Base-by-base conservation (phyloP, 2,797 vertebrate genomes). In the Thripadectes ignobilis region DNA sequence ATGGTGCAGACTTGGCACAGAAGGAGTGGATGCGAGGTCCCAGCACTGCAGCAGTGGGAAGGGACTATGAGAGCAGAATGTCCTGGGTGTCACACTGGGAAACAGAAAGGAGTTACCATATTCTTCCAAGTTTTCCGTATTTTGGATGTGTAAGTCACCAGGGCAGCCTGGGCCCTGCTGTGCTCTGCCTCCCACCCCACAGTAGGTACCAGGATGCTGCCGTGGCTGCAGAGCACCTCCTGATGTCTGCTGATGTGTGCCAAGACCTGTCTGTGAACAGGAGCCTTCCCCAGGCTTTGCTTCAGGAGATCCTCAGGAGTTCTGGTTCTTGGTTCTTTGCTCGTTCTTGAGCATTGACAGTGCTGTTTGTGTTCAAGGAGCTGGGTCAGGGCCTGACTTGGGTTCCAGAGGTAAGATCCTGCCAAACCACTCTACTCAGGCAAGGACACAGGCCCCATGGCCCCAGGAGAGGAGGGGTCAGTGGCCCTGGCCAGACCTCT, bases 401-500 rank as follows among this genome's bases (percentile, higher is more conserved):
- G 4, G 26, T 29, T n/a, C 32, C 18, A 43, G 69, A 41, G 61
- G 12, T 51, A 1, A 1, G 14, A 55, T 79, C 43, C 58, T 89
- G 57, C 39, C 20, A 41, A 41, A 22, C 14, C 11, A 1, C 15
- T 23, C 45, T 43, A 23, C 19, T 32, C 20, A 13, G 67, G 14
- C 38, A 12, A n/a, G 23, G 36, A 14, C 1, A 3, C 51, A 13
- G 63, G 10, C 9, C 23, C 10, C 3, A 1, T 30, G 21, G n/a
- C 30, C 14, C 22, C 4, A 2, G 41, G 32, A 51, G 22, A 36
- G 73, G 38, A 48, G 38, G 39, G 34, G 67, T 78, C 51, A 45
- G 59, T 22, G 8, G 34, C 27, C 38, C 57, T 34, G 63, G 57
- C 24, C 46, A 18, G 58, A 66, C 7, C 46, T 41, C 17, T 16